Conservation (phyloP, 1,140 invertebrate genomes). For the Megathymus violae region DNA sequence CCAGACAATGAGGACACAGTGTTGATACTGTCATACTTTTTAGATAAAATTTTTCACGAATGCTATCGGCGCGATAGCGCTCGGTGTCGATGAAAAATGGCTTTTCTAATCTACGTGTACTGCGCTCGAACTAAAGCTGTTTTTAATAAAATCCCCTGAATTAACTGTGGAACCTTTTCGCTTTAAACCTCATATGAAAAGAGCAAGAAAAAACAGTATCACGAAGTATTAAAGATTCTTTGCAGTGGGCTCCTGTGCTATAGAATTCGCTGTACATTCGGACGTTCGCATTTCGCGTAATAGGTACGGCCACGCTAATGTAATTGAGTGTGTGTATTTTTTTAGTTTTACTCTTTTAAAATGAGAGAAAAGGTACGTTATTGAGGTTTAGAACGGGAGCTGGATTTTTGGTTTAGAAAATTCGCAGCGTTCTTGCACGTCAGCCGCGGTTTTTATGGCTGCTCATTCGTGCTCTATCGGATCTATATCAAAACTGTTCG, state of each 20-base stretch:
- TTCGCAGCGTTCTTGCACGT: slow-evolving; percentile 25
- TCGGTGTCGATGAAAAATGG: slow-evolving; percentile 32
- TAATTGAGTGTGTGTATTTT: slow-evolving; percentile 63
- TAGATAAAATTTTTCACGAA: slow-evolving; percentile 34
- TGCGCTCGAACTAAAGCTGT: slow-evolving; percentile 24
- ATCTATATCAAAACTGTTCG: background rate
- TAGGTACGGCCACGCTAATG: slow-evolving; percentile 57
- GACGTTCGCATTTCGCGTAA: slow-evolving; percentile 54
- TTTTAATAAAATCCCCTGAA: slow-evolving; percentile 35
- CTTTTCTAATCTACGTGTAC: slow-evolving; percentile 27
- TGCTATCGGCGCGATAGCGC: slow-evolving; percentile 21
- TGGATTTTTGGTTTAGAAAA: slow-evolving; percentile 37
- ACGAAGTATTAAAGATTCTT: slow-evolving; percentile 38
- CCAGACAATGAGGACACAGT: slow-evolving; percentile 29
- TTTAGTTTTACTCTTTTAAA: slow-evolving; percentile 51
- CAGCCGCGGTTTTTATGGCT: slow-evolving; percentile 31
- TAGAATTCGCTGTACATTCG: slow-evolving; percentile 38
- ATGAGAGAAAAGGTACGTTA: slow-evolving; percentile 45
- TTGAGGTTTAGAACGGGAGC: slow-evolving; percentile 41
- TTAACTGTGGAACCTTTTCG: slow-evolving; percentile 26
- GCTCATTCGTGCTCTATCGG: slow-evolving; percentile 4
- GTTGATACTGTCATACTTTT: slow-evolving; percentile 35
- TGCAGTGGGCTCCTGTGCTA: slow-evolving; percentile 39
- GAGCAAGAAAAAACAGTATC: slow-evolving; percentile 41
- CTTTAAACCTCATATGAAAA: slow-evolving; percentile 34